Conservation (phyloP, 2,888 invertebrate genomes). For the Imbricaverruca yamaguchii region DNA sequence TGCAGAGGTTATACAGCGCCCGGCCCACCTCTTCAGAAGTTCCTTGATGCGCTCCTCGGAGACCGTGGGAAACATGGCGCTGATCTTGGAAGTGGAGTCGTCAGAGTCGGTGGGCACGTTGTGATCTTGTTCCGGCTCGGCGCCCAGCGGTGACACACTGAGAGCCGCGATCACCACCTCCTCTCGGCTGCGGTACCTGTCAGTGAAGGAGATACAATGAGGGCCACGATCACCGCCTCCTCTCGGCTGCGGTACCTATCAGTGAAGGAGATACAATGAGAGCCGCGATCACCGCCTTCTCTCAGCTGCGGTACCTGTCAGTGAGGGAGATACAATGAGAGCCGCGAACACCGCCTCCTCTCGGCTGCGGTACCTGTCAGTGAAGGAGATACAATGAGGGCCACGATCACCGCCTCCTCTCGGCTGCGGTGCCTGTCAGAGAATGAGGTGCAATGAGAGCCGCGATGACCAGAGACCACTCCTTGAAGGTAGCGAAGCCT, state of each 20-base stretch:
- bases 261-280: too few species aligned
- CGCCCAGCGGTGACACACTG: constrained; percentile 6
- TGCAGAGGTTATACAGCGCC: too few species aligned
- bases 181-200: constrained; percentile 7
- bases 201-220: neutral
- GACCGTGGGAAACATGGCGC: constrained; percentile 78
- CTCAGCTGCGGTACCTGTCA: neutral
- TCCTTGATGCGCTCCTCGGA: constrained; percentile 79
- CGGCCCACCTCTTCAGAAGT: constrained; percentile 72
- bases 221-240: neutral
- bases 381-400: neutral
- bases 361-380: neutral
- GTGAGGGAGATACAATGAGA: neutral
- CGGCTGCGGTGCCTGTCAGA: neutral
- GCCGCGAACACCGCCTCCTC: neutral
- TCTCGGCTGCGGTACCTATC: neutral
- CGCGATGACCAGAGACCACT: too few species aligned
- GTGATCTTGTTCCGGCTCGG: constrained; percentile 13
- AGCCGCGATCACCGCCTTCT: neutral
- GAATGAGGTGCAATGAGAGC: too few species aligned
- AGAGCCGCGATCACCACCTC: constrained; percentile 12
- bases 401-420: neutral
- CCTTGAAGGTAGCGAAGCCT: too few species aligned
- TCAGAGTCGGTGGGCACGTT: constrained; percentile 16
- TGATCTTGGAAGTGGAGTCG: constrained; percentile 35